A percentile compares a stretch with the other conserved stretches of the same genome.
These are phyloP conservation scores for Microcebus murinus DNA, from an alignment of 2,113 vertebrate genomes.

Conservation along the genomic window DNA sequence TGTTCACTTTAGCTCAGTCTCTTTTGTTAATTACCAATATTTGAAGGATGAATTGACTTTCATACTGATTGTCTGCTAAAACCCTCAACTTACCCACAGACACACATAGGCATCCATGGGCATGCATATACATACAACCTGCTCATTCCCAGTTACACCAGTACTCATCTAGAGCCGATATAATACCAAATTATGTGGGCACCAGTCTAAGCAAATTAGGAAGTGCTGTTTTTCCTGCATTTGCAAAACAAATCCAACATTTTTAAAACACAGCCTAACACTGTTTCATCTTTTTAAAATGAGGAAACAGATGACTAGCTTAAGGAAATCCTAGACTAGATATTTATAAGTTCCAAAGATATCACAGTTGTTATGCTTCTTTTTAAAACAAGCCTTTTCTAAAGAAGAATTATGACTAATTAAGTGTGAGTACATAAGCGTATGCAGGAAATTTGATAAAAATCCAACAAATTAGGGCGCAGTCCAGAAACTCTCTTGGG, in stretches of 20 bases:
- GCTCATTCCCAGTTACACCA: not conserved
- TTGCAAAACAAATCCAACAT: slow-evolving; percentile 72
- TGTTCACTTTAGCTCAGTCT: not conserved
- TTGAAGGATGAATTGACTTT: slow-evolving; percentile 13
- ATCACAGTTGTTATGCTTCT: slow-evolving; percentile 34
- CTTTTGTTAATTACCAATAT: not conserved
- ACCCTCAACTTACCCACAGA: not conserved
- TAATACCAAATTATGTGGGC: slow-evolving; percentile 43
- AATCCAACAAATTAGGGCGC: slow-evolving; percentile 60
- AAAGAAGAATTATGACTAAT: slow-evolving; percentile 70
- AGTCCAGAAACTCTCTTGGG: slow-evolving; percentile 54
- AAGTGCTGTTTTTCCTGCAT: slow-evolving; percentile 69
- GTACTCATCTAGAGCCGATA: not conserved
- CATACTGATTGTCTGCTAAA: not conserved
- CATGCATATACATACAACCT: not conserved
- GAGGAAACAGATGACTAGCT: slow-evolving; percentile 69
- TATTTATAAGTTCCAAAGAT: slow-evolving; percentile 70
- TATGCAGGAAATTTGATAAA: slow-evolving; percentile 68
- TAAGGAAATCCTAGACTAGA: slow-evolving; percentile 67
- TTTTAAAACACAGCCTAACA: slow-evolving; percentile 57
- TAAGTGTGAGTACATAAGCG: slow-evolving; percentile 50
- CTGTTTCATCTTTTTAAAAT: slow-evolving; percentile 61
- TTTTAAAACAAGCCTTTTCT: slow-evolving; percentile 64
- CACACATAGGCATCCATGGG: not conserved
- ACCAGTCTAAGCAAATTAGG: slow-evolving; percentile 65